Evolutionary conservation across 2,797 vertebrate genomes (phyloP).

Genomic region (Manis pentadactyla): DNA sequence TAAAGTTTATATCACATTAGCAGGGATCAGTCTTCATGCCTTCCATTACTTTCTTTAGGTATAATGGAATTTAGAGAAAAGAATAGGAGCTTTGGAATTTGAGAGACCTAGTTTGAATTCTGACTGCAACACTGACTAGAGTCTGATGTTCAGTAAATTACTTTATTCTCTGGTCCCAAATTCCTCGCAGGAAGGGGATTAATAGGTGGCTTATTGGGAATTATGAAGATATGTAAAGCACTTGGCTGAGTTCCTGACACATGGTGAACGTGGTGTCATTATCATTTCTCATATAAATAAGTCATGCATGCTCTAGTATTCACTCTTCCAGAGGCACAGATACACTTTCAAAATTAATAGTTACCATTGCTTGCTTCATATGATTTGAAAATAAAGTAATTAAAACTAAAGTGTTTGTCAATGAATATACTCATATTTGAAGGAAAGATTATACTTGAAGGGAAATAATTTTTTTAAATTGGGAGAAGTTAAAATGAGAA

Average conservation of each 20-base stretch:
- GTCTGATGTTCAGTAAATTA: neutral
- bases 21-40: neutral
- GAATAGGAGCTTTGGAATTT: neutral
- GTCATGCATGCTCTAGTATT: neutral
- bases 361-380: neutral
- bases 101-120: neutral
- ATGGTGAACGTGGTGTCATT: neutral
- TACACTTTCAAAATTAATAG: neutral
- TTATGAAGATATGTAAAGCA: neutral
- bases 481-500: neutral
- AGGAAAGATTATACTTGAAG: neutral
- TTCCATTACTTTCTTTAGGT: neutral
- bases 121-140: neutral
- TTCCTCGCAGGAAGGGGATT: neutral
- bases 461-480: neutral
- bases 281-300: neutral
- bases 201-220: neutral
- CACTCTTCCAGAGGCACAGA: neutral
- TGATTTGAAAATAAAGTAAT: neutral
- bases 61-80: conserved; percentile 22
- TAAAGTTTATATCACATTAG: neutral
- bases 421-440: neutral
- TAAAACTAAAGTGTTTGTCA: neutral
- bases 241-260: neutral
- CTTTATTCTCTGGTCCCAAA: neutral